A percentile compares a stretch with the other conserved stretches of the same genome.
phyloP scores from a whole-genome alignment of 2,113 vertebrate genomes.

The Setophaga kirtlandii region DNA sequence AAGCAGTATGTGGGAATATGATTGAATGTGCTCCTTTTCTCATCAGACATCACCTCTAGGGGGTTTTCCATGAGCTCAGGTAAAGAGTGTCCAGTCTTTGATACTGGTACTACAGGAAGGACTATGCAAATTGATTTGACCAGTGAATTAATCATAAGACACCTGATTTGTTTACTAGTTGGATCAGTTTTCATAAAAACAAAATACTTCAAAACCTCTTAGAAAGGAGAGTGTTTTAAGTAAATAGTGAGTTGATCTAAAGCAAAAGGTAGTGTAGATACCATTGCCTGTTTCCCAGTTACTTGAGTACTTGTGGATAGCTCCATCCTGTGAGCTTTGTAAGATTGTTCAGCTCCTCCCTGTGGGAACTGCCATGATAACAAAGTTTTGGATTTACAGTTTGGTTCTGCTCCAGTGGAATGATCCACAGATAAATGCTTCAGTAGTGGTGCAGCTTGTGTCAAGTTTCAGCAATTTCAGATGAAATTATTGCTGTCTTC shows the following conservation, averaged over 20 bases:
- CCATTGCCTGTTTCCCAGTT: background rate
- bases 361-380: background rate
- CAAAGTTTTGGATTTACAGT: background rate
- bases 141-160: background rate
- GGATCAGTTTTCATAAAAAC: background rate
- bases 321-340: background rate
- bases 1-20: background rate
- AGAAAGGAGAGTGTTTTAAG: background rate
- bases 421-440: background rate
- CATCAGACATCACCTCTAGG: background rate
- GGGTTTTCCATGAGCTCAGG: background rate
- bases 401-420: background rate
- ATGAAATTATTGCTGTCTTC: background rate
- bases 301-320: background rate
- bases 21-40: background rate
- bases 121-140: background rate
- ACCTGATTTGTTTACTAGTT: background rate
- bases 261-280: background rate
- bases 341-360: background rate
- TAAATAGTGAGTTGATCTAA: background rate
- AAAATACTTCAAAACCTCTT: background rate
- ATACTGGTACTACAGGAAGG: background rate
- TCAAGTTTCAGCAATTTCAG: background rate
- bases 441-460: background rate
- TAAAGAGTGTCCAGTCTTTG: background rate